These are phyloP conservation scores for Calyptomena viridis DNA, from an alignment of 2,113 vertebrate genomes.

Conservation along the genomic window DNA sequence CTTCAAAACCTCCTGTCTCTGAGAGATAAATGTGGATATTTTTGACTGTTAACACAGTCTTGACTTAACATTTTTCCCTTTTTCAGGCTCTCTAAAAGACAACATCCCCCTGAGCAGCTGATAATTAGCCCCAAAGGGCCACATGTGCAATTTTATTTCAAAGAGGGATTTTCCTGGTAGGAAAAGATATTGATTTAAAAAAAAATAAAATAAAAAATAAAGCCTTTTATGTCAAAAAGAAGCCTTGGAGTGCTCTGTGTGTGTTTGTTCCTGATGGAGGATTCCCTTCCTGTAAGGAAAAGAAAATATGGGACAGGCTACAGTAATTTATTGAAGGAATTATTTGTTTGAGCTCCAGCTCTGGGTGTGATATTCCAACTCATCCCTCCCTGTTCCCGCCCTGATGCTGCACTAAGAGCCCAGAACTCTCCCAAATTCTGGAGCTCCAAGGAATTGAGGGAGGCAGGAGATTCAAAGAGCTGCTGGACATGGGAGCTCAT, in stretches of 20 bases:
- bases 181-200: not conserved
- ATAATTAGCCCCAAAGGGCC: conserved; percentile 32
- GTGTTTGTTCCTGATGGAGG: not conserved
- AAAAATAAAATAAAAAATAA: not conserved
- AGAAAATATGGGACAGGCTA: not conserved
- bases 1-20: not conserved
- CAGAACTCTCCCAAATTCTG: not conserved
- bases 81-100: not conserved
- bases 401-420: not conserved
- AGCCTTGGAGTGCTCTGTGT: not conserved
- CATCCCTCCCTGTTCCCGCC: not conserved
- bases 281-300: not conserved
- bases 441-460: not conserved
- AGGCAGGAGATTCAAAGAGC: not conserved
- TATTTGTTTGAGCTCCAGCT: not conserved
- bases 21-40: not conserved
- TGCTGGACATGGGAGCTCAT: not conserved
- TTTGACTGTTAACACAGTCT: not conserved
- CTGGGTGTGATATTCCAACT: not conserved
- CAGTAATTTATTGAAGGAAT: not conserved
- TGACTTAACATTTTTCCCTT: not conserved
- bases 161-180: not conserved
- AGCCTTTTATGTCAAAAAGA: not conserved
- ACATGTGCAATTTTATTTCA: not conserved
- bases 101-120: conserved; percentile 2